These are phyloP conservation scores for Allobates femoralis DNA, from an alignment of 2,797 vertebrate species.

Conservation along the genomic window DNA sequence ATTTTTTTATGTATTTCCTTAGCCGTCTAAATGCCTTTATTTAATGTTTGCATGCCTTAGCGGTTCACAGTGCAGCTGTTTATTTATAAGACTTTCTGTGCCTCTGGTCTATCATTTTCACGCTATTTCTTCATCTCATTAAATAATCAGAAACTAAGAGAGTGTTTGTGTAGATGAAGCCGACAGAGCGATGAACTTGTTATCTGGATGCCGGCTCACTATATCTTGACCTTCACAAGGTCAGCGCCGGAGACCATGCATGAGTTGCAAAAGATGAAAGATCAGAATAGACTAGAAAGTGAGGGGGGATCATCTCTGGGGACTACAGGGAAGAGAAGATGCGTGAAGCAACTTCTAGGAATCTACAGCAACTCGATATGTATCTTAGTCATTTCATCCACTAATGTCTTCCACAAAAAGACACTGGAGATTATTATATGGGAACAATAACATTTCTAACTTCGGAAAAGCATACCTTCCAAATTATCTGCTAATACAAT, in stretches of 20 bases:
- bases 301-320: background rate
- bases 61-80: too few relatives aligned
- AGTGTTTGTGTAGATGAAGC: background rate
- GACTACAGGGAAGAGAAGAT: background rate
- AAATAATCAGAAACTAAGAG: background rate
- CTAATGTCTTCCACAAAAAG: background rate
- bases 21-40: too few relatives aligned
- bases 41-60: too few relatives aligned
- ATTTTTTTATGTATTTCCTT: too few relatives aligned
- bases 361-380: background rate
- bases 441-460: background rate
- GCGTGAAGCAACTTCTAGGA: background rate
- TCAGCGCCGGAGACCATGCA: background rate
- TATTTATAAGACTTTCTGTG: too few relatives aligned
- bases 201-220: constrained; percentile 10
- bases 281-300: background rate
- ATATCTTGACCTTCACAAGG: constrained; percentile 35
- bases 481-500: background rate
- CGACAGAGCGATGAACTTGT: background rate
- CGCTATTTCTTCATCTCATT: constrained; percentile 1
- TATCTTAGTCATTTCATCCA: background rate
- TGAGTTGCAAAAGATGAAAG: background rate
- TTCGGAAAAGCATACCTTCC: background rate
- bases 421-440: background rate
- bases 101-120: background rate